Conservation (phyloP, 2,888 invertebrate genomes). For the Drosophila dives region DNA sequence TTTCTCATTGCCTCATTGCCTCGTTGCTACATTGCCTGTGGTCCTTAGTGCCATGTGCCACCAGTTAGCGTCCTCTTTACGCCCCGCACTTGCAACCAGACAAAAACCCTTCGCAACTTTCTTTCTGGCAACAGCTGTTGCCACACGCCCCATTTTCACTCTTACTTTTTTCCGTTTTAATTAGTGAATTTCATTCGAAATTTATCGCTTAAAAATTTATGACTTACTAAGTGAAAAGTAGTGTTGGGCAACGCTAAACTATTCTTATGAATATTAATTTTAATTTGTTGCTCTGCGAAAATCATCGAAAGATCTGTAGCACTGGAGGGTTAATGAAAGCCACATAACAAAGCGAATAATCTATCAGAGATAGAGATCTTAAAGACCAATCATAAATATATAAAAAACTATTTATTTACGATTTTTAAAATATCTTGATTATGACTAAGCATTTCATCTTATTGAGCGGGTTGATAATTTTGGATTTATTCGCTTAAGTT, state of each 20-base stretch:
- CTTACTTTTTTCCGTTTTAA: slow-evolving; percentile 59
- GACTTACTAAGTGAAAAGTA: slow-evolving; percentile 25
- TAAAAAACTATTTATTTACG: no score
- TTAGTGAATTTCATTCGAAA: slow-evolving; percentile 49
- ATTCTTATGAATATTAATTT: background rate
- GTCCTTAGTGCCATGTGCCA: slow-evolving; percentile 63
- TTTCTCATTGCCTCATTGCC: slow-evolving; percentile 39
- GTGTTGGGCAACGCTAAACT: background rate
- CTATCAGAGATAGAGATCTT: no score
- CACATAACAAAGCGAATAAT: no score
- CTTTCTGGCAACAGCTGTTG: slow-evolving; percentile 53
- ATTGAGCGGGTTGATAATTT: no score
- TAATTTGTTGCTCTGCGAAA: background rate
- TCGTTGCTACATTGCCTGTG: slow-evolving; percentile 52
- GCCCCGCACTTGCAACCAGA: slow-evolving; percentile 58
- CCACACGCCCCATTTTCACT: slow-evolving; percentile 56
- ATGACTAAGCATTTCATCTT: no score
- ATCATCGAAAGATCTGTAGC: no score
- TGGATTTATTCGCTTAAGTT: background rate
- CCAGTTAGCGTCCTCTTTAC: slow-evolving; percentile 53
- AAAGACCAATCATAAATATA: no score
- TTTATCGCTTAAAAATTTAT: slow-evolving; percentile 38
- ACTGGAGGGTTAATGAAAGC: no score
- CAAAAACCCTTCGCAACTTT: slow-evolving; percentile 54
- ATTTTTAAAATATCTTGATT: no score